These are phyloP conservation scores for Argyrosomus regius DNA, from an alignment of 2,797 vertebrate genomes.

Conservation along the genomic window DNA sequence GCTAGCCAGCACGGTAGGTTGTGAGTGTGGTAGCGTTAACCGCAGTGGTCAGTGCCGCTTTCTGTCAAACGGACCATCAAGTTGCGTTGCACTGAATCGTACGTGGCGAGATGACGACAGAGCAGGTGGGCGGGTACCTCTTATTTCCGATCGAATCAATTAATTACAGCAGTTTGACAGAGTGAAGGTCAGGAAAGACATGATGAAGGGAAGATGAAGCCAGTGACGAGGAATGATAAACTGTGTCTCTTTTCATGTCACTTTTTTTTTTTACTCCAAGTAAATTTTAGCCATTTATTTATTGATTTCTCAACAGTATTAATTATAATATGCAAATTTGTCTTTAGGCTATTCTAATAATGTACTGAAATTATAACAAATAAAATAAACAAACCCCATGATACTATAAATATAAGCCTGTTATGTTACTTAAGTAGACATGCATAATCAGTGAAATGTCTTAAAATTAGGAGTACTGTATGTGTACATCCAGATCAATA, in stretches of 20 bases:
- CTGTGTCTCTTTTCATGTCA: neutral
- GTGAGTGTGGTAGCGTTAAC: neutral
- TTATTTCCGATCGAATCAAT: neutral
- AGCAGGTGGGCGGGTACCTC: slow-evolving; percentile 54
- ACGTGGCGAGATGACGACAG: slow-evolving; percentile 78
- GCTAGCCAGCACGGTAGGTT: slow-evolving; percentile 32
- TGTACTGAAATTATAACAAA: neutral
- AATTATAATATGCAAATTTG: neutral
- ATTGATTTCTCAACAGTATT: neutral
- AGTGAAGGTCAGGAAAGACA: neutral
- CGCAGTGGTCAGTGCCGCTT: slow-evolving; percentile 55
- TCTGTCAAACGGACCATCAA: slow-evolving; percentile 36
- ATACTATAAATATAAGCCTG: neutral
- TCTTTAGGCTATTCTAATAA: neutral
- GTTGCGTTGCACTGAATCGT: slow-evolving; percentile 74
- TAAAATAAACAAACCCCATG: neutral
- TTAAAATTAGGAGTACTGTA: too few species aligned
- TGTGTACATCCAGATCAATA: too few species aligned
- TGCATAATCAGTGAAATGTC: neutral
- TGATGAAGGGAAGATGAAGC: neutral
- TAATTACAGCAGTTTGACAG: neutral
- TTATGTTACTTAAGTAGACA: neutral
- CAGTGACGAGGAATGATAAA: neutral
- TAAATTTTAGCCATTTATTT: neutral
- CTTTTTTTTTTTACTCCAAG: neutral